These are phyloP conservation scores for Otolemur crassicaudatus DNA, from an alignment of 2,797 vertebrate genomes.

Conservation along the genomic window DNA sequence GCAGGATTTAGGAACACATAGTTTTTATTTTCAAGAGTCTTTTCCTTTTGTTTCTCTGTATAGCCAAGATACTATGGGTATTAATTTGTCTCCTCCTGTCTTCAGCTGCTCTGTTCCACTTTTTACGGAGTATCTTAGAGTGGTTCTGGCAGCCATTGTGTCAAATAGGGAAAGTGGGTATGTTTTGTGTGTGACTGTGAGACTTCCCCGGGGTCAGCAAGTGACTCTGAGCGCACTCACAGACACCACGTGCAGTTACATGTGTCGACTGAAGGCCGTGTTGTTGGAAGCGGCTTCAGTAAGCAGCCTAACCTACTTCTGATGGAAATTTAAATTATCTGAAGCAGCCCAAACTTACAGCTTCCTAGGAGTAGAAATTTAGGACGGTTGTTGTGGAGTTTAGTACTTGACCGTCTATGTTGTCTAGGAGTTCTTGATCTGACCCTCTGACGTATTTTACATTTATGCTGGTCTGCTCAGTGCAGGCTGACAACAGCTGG, in stretches of 20 bases:
- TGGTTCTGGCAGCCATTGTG: neutral
- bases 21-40: constrained; percentile 67
- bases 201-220: neutral
- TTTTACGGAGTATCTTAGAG: neutral
- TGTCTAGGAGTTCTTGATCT: neutral
- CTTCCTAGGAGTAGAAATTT: neutral
- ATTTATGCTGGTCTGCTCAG: constrained; percentile 34
- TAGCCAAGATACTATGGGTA: neutral
- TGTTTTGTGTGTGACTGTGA: neutral
- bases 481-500: neutral
- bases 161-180: neutral
- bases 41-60: neutral
- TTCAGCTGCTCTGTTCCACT: neutral
- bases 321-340: neutral
- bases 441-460: neutral
- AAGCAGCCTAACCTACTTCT: neutral
- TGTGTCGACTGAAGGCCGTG: neutral
- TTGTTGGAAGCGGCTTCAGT: neutral
- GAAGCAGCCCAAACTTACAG: neutral
- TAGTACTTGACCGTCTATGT: neutral
- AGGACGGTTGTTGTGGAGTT: neutral
- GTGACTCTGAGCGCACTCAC: neutral
- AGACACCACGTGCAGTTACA: neutral
- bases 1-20: constrained; percentile 78
- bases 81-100: constrained; percentile 19